A percentile compares a stretch with the other conserved stretches of the same genome.
phyloP scores from a whole-genome alignment of 2,797 vertebrate species.

The Kryptolebias ocellatus region DNA sequence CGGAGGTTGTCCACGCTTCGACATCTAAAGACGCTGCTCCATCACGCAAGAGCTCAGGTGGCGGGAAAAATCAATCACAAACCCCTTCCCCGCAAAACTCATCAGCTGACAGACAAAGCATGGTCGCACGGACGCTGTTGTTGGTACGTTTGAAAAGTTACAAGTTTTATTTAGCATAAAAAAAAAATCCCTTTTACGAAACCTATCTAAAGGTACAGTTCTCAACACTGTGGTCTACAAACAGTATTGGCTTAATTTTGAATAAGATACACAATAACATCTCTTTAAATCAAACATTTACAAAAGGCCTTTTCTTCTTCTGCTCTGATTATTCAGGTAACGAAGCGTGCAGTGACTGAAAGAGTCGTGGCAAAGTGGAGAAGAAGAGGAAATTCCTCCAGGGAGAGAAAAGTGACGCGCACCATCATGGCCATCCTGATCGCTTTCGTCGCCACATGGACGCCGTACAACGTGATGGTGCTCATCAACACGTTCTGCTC shows the following conservation, averaged over 20 bases:
- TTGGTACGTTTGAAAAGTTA: conserved; percentile 49
- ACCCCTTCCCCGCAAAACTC: conserved; percentile 77
- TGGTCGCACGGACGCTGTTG: conserved; percentile 74
- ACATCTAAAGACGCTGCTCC: conserved; percentile 61
- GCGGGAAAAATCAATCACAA: conserved; percentile 41
- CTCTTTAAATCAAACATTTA: too few relatives aligned
- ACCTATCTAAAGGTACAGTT: too few relatives aligned
- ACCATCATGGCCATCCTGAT: conserved; percentile 98
- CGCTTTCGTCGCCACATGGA: conserved; percentile 95
- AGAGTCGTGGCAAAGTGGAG: conserved; percentile 71
- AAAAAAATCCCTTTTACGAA: too few relatives aligned
- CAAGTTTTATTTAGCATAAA: too few relatives aligned
- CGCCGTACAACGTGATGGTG: conserved; percentile 97
- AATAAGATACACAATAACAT: too few relatives aligned
- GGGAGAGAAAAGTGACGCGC: conserved; percentile 95
- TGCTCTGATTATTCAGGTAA: conserved; percentile 69
- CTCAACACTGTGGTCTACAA: too few relatives aligned
- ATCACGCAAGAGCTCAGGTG: conserved; percentile 17
- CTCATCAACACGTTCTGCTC: conserved; percentile 95
- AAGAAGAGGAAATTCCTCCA: conserved; percentile 84
- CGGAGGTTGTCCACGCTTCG: conserved; percentile 75
- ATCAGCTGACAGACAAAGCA: conserved; percentile 85
- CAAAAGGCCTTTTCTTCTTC: neutral
- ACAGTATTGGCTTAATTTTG: too few relatives aligned
- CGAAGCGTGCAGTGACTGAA: conserved; percentile 75